Evolutionary conservation across 1,140 invertebrate genomes (phyloP).

Genomic region (Saccostrea echinata): DNA sequence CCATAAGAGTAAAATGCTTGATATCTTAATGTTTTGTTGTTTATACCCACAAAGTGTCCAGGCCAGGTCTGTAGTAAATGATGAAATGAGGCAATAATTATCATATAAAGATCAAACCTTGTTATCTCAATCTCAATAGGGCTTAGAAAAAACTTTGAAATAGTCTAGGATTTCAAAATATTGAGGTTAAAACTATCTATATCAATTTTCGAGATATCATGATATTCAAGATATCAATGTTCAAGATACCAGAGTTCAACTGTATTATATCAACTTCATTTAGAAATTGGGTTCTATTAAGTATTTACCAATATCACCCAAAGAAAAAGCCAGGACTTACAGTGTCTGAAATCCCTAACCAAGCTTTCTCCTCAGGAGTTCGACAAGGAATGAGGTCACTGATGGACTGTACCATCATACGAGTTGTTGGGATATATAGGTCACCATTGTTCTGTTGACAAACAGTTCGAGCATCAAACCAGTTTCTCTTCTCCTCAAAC

Average conservation of each 20-base stretch:
- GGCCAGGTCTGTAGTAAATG: conserved; percentile 40
- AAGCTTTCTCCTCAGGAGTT: conserved; percentile 50
- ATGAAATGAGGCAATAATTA: neutral
- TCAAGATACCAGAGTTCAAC: neutral
- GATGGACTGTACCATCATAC: conserved; percentile 31
- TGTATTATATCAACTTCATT: neutral
- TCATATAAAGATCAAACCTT: neutral
- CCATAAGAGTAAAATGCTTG: conserved; percentile 47
- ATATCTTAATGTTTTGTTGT: conserved; percentile 46
- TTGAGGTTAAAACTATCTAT: too few relatives aligned
- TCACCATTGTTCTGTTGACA: conserved; percentile 55
- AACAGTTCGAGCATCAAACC: conserved; percentile 58
- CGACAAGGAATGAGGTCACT: conserved; percentile 53
- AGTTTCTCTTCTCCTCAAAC: conserved; percentile 54
- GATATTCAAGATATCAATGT: neutral
- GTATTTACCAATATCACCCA: neutral
- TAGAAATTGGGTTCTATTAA: neutral
- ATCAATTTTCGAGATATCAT: too few relatives aligned
- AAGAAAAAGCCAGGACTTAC: conserved; percentile 42
- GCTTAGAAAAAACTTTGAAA: too few relatives aligned
- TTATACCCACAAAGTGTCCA: conserved; percentile 40
- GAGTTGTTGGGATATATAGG: conserved; percentile 35
- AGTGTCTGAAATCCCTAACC: conserved; percentile 60
- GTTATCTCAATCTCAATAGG: neutral
- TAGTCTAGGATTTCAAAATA: too few relatives aligned